Evolutionary conservation across 1,140 invertebrate species (phyloP).

Genomic region (Pseudoatta argentina): DNA sequence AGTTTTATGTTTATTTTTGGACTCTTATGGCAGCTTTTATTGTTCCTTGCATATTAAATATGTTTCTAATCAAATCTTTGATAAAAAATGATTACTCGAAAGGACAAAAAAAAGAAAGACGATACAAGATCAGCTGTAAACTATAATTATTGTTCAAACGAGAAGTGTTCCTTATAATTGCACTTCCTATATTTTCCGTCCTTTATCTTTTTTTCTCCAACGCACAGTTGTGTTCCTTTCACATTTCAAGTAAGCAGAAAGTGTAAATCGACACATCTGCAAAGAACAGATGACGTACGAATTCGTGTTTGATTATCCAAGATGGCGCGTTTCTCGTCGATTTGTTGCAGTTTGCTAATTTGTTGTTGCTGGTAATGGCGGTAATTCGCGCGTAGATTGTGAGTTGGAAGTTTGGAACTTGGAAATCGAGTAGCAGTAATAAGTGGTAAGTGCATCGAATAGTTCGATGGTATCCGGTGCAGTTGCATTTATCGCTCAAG

Average conservation of each 20-base stretch:
- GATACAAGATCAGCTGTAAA: not conserved
- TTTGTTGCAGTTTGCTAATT: not conserved
- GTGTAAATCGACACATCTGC: not conserved
- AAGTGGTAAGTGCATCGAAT: constrained; percentile 8
- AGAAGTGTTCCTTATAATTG: not conserved
- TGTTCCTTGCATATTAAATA: not conserved
- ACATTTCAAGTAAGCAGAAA: not conserved
- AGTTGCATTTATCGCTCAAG: not conserved
- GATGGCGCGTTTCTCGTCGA: not conserved
- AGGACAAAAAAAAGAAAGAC: not conserved
- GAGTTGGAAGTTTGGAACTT: not conserved
- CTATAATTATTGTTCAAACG: not conserved
- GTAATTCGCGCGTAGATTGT: not conserved
- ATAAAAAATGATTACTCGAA: not conserved
- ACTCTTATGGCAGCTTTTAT: not conserved
- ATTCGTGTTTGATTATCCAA: not conserved
- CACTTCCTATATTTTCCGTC: not conserved
- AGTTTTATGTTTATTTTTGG: not conserved
- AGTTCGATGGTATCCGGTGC: not conserved
- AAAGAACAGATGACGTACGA: not conserved
- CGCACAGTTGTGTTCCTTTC: not conserved
- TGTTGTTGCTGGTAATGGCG: not conserved
- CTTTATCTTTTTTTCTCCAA: not conserved
- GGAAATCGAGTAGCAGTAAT: not conserved
- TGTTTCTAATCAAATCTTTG: not conserved